Evolutionary conservation across 2,113 vertebrate species (phyloP), one percentile per base, ranked within the genome.

Genomic region (Xiphophorus couchianus): DNA sequence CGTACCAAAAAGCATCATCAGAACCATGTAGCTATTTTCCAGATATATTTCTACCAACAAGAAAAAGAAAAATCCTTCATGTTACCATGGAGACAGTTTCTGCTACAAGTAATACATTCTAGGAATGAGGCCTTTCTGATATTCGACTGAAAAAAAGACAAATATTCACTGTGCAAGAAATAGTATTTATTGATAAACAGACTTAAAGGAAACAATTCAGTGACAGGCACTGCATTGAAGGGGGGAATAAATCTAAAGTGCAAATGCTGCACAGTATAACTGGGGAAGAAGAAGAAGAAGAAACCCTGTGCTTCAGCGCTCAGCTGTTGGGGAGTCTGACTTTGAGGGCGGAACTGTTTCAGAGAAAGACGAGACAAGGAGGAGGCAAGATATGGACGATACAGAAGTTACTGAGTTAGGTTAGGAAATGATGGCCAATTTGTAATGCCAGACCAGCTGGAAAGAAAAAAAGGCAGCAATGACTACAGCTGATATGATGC

Each of bases 221-320:
- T 19, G n/a, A 63, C 5, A 71, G 42, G 37, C 61, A n/a, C 37
- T n/a, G 8, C 33, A 9, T 75, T 73, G 22, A 71, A 31, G 33
- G 39, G 63, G 15, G 13, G 12, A 64, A 65, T 28, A 15, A 68
- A 77, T 70, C 66, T 83, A 82, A 89, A 87, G 85, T 90, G 88
- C 88, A 91, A 85, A 82, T 86, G 63, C 54, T 51, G 81, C 76
- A 62, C 62, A 29, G 60, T 74, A 28, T 66, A 62, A 35, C 61
- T 65, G 71, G 71, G 33, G 80, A 80, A 77, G 71, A 31, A 27
- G 30, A 31, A 27, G 30, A 31, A 61, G 13, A 54, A 31, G 5
- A 35, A 31, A 9, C 70, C 29, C 1, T 35, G 9, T 27, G 30
- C 30, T 48, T 2, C 29, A 66, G 31, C 30, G 22, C 70, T 13